These are phyloP conservation scores for Sesia bembeciformis DNA, from an alignment of 2,888 invertebrate species.

Conservation along the genomic window DNA sequence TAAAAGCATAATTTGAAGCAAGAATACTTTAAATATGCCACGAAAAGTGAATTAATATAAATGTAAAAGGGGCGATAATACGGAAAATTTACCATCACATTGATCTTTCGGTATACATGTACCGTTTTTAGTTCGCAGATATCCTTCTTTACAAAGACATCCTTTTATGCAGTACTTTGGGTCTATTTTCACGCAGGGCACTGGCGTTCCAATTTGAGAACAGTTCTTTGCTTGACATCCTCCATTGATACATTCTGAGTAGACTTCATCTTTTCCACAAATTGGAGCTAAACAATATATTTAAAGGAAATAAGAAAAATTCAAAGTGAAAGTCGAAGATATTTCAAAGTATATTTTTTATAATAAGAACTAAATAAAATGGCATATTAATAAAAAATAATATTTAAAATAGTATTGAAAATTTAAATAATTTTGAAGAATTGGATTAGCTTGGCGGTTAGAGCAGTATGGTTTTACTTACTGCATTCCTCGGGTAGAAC, in stretches of 20 bases:
- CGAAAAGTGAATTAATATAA: too few species aligned
- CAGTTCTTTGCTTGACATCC: slow-evolving; percentile 28
- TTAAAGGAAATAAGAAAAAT: not conserved
- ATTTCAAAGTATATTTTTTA: not conserved
- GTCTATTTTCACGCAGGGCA: slow-evolving; percentile 18
- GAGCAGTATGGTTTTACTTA: slow-evolving; percentile 9
- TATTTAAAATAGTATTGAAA: not conserved
- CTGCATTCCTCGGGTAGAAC: slow-evolving; percentile 18
- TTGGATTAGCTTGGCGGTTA: too few species aligned
- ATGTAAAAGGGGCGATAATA: too few species aligned
- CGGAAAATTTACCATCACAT: slow-evolving; percentile 11
- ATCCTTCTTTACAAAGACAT: slow-evolving; percentile 25
- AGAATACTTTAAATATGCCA: too few species aligned
- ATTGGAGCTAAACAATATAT: slow-evolving; percentile 7
- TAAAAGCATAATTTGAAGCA: too few species aligned
- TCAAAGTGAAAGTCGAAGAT: not conserved
- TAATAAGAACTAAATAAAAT: too few species aligned
- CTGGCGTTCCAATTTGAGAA: slow-evolving; percentile 19
- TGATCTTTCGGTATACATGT: slow-evolving; percentile 21
- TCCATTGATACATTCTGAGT: slow-evolving; percentile 22
- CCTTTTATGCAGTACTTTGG: slow-evolving; percentile 22
- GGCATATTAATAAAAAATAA: not conserved
- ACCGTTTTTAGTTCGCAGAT: slow-evolving; percentile 21
- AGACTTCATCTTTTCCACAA: slow-evolving; percentile 23
- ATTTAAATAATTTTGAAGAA: too few species aligned